Conservation (phyloP, 2,888 invertebrate species). For the Galerucella pusilla region DNA sequence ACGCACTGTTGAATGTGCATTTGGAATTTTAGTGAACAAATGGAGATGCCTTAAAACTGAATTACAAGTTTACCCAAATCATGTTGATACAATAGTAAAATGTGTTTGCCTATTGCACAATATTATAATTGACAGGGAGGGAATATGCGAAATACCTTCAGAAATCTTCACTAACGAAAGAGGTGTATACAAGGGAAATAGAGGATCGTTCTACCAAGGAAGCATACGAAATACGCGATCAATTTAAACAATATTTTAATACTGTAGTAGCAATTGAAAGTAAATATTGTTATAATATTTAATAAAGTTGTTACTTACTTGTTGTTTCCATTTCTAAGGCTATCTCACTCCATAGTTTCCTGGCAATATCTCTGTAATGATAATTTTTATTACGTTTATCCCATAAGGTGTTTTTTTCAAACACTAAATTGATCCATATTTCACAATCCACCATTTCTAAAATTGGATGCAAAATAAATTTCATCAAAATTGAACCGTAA, state of each 20-base stretch:
- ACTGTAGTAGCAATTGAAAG: slow-evolving; percentile 4
- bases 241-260: slow-evolving; percentile 8
- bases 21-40: slow-evolving; percentile 27
- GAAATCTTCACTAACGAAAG: no score
- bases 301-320: slow-evolving; percentile 5
- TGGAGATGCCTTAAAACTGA: slow-evolving; percentile 19
- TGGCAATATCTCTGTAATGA: slow-evolving; percentile 5
- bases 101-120: slow-evolving; percentile 13
- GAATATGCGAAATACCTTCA: slow-evolving; percentile 10
- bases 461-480: no score
- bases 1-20: slow-evolving; percentile 26
- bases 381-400: slow-evolving; percentile 5
- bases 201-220: not conserved
- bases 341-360: slow-evolving; percentile 14
- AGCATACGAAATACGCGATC: slow-evolving; percentile 12
- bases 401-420: not conserved
- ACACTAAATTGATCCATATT: not conserved
- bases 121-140: slow-evolving; percentile 21
- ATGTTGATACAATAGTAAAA: slow-evolving; percentile 11
- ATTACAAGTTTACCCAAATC: slow-evolving; percentile 16
- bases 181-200: slow-evolving; percentile 14
- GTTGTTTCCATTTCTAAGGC: slow-evolving; percentile 9
- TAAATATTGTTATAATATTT: slow-evolving; percentile 16
- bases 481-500: no score
- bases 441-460: not conserved